Conservation (phyloP, 2,888 invertebrate species). For the Spatulosminthurus flaviceps region DNA sequence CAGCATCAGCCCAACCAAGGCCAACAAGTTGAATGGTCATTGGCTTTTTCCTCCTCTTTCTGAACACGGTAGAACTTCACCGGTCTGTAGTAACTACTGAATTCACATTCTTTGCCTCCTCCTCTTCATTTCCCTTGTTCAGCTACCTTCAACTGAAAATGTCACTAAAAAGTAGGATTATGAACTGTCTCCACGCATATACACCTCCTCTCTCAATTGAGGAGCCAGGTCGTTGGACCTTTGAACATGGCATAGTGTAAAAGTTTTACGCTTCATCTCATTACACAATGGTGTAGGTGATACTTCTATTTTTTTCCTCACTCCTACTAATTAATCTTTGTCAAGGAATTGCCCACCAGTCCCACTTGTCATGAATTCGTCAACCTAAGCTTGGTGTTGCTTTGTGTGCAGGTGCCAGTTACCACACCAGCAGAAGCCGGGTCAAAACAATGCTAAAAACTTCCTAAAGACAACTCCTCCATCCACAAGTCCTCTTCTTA, state of each 20-base stretch:
- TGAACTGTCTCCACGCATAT: background rate
- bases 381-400: no score
- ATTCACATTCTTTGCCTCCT: constrained; percentile 19
- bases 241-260: background rate
- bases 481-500: no score
- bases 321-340: background rate
- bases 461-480: no score
- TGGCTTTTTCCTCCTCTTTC: constrained; percentile 35
- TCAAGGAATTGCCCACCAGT: background rate
- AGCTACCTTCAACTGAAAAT: background rate
- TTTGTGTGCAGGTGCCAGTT: no score
- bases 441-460: no score
- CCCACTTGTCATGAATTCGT: background rate
- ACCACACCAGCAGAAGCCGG: no score
- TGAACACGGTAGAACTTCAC: background rate
- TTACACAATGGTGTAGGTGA: no score
- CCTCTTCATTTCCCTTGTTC: background rate
- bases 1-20: constrained; percentile 35
- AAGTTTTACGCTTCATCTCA: background rate
- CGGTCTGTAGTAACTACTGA: constrained; percentile 16
- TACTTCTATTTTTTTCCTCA: background rate
- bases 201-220: no score
- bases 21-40: constrained; percentile 45
- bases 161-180: constrained; percentile 8
- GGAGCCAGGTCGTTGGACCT: background rate